Conservation (phyloP, 2,113 vertebrate genomes). For the Etia nguti region DNA sequence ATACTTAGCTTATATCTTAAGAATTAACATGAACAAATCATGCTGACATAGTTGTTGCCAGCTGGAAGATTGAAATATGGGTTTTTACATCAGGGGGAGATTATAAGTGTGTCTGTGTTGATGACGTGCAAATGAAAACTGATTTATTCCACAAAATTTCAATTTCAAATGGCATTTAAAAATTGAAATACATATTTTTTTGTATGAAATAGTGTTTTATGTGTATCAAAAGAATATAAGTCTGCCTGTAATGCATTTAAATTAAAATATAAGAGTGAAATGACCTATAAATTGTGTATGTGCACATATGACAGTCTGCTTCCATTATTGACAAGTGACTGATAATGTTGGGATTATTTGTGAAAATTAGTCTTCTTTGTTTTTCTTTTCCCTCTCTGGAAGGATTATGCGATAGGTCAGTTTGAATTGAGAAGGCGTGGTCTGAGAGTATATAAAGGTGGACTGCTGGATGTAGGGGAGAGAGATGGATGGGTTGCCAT, state of each 20-base stretch:
- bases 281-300: fast-evolving
- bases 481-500: not conserved
- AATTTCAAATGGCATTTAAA: not conserved
- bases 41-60: not conserved
- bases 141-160: not conserved
- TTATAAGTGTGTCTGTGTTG: not conserved
- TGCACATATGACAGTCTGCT: not conserved
- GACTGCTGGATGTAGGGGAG: fast-evolving
- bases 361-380: not conserved
- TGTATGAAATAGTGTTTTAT: not conserved
- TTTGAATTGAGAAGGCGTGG: not conserved
- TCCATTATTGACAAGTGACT: not conserved
- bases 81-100: not conserved
- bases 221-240: not conserved
- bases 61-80: not conserved
- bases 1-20: not conserved
- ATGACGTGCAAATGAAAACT: not conserved
- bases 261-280: not conserved
- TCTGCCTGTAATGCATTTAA: not conserved
- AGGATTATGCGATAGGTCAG: not conserved
- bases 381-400: not conserved
- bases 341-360: not conserved
- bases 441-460: not conserved
- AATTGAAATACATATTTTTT: not conserved
- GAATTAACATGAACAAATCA: not conserved